Evolutionary conservation across 2,888 invertebrate genomes (phyloP), one percentile per base, ranked within the genome.

Genomic region (Limnephilus marmoratus): DNA sequence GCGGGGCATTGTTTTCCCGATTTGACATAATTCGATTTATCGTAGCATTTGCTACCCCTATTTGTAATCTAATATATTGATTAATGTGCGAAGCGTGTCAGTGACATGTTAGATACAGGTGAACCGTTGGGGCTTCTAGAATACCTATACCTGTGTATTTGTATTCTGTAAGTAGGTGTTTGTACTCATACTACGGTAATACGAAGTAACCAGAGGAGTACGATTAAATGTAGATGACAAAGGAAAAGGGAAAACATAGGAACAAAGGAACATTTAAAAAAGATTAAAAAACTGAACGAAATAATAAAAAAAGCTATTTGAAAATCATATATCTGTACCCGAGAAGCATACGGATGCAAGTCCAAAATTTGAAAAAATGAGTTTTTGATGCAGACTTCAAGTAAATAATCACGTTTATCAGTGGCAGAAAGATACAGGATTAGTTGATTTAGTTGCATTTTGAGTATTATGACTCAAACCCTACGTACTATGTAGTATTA

Each of bases 101-200:
- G 31, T 82, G 82, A 82, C 82, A 82, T 82, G 34, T 82, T 82
- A 15, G 82, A 82, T 34, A 82, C 82, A 82, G 82, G 68, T 34
- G 34, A 34, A 82, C 29, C 15, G 13, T 82, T 15, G 29, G 34
- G 82, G 34, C 82, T 82, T 82, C 82, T 82, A 5, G 34, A 82
- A 68, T 9, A 68, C 2, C 9, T n/a, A 9, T 9, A 68, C 68
- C 0, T 68, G 0, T n/a, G 9, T 68, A 15, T 68, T 7, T 68
- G 53, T 68, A 24, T 18, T 18, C 4, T 68, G 68, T 68, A 9
- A 24, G 24, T n/a, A n/a, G 24, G 68, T 68, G 24, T 24, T 68
- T 68, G 24, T 24, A n/a, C 68, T 68, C n/a, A 68, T 24, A n/a
- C 24, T 68, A 68, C 68, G 24, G 24, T 68, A 68, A 68, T 68